Percentiles rank a stretch among this genome's conserved stretches.
Conservation (phyloP, 2,888 invertebrate species). For the Rhagophthalmus giganteus region DNA sequence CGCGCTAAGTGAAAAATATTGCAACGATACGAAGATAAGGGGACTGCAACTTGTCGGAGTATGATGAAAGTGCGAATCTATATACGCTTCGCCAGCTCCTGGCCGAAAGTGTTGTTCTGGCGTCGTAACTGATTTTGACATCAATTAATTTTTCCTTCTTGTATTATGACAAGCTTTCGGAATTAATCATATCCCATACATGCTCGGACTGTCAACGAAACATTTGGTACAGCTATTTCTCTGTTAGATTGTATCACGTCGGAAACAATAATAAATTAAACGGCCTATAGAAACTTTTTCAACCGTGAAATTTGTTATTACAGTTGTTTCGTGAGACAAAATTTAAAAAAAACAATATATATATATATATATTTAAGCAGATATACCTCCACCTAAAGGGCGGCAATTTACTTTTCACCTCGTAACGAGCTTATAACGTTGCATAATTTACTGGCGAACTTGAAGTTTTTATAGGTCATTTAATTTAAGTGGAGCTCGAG, state of each 20-base stretch:
- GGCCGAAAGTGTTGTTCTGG: slow-evolving; percentile 26
- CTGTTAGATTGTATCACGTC: slow-evolving; percentile 26
- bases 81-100: slow-evolving; percentile 28
- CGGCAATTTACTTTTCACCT: no score
- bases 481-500: no score
- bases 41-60: slow-evolving; percentile 10
- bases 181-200: slow-evolving; percentile 29
- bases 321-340: slow-evolving; percentile 16
- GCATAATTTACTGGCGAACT: no score
- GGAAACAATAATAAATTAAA: slow-evolving; percentile 27
- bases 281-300: slow-evolving; percentile 21
- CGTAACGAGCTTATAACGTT: no score
- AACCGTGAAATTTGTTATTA: slow-evolving; percentile 23
- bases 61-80: slow-evolving; percentile 19
- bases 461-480: no score
- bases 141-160: slow-evolving; percentile 34
- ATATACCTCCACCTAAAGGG: no score
- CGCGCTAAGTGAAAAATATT: slow-evolving; percentile 7
- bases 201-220: slow-evolving; percentile 24
- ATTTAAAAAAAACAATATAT: no score
- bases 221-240: slow-evolving; percentile 26
- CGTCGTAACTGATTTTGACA: slow-evolving; percentile 32
- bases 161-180: slow-evolving; percentile 34
- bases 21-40: slow-evolving; percentile 7
- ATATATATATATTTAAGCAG: no score